These are phyloP conservation scores for Pseudotriccus pelzelni DNA, from an alignment of 2,797 vertebrate species.

Conservation along the genomic window DNA sequence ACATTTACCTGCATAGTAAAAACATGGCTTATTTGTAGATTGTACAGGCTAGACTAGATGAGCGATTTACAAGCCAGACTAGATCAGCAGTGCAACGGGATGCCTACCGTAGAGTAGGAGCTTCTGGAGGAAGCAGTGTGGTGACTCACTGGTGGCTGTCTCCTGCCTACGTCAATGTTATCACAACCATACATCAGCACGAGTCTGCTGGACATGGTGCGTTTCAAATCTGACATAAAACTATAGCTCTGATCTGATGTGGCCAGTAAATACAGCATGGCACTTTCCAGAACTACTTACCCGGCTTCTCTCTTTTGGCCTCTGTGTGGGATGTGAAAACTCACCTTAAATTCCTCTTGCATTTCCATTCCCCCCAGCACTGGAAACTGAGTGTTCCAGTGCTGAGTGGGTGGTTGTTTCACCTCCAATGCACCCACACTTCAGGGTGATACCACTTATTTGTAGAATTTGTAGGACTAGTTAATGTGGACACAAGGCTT, in stretches of 20 bases:
- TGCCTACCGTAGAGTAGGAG: not conserved
- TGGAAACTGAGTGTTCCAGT: not conserved
- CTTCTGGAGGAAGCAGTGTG: not conserved
- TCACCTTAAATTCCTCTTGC: constrained; percentile 2
- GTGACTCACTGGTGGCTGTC: constrained; percentile 28
- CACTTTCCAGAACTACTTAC: constrained; percentile 26
- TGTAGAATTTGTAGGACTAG: not conserved
- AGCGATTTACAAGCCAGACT: not conserved
- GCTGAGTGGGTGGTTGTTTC: not conserved
- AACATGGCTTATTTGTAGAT: not conserved
- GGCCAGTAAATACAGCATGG: not conserved
- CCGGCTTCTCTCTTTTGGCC: not conserved
- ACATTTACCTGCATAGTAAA: not conserved
- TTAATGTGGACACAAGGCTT: not conserved
- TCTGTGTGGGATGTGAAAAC: not conserved
- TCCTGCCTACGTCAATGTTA: constrained; percentile 19
- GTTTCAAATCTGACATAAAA: not conserved
- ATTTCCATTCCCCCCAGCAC: not conserved
- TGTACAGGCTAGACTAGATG: not conserved
- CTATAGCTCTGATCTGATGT: not conserved
- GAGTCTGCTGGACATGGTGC: constrained; percentile 7
- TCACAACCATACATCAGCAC: not conserved
- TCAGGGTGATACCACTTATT: not conserved
- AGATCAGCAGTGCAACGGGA: not conserved
- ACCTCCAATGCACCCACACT: not conserved